Percentiles rank a stretch among this genome's conserved stretches.
Evolutionary conservation across 2,797 vertebrate species (phyloP).

Genomic region (Odontamblyopus rebecca): DNA sequence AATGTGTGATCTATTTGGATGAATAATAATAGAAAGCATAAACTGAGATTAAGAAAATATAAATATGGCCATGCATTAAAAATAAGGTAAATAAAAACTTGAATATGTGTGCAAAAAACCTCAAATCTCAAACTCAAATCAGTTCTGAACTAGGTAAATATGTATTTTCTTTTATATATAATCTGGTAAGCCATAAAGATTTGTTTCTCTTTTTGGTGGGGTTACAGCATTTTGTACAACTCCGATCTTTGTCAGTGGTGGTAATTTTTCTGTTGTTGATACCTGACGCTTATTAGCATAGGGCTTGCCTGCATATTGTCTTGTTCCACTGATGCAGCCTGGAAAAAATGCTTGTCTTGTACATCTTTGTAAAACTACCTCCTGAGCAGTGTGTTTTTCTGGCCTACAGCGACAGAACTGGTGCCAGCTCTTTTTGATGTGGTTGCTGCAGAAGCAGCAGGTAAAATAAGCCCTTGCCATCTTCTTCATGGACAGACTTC

Average conservation of each 20-base stretch:
- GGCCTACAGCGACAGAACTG: neutral
- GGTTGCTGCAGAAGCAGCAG: constrained; percentile 22
- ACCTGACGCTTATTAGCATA: neutral
- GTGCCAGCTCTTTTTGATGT: constrained; percentile 37
- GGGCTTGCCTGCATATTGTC: neutral
- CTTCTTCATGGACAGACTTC: constrained; percentile 15
- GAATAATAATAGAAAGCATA: no score
- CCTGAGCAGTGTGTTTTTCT: neutral
- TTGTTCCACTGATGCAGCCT: neutral
- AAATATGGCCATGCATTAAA: no score
- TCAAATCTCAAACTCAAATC: no score
- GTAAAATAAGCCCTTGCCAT: constrained; percentile 17
- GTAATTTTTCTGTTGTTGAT: neutral
- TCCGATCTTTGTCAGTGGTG: neutral
- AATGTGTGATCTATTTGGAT: no score
- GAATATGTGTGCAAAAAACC: no score
- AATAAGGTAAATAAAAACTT: no score
- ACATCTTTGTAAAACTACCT: constrained; percentile 5
- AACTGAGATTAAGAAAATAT: no score
- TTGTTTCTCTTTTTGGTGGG: no score
- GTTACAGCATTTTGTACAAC: neutral
- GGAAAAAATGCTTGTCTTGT: neutral
- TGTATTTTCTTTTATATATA: no score
- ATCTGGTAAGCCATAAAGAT: no score
- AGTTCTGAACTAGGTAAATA: no score